Evolutionary conservation across 1,140 invertebrate species (phyloP).

Genomic region (Limonius californicus): DNA sequence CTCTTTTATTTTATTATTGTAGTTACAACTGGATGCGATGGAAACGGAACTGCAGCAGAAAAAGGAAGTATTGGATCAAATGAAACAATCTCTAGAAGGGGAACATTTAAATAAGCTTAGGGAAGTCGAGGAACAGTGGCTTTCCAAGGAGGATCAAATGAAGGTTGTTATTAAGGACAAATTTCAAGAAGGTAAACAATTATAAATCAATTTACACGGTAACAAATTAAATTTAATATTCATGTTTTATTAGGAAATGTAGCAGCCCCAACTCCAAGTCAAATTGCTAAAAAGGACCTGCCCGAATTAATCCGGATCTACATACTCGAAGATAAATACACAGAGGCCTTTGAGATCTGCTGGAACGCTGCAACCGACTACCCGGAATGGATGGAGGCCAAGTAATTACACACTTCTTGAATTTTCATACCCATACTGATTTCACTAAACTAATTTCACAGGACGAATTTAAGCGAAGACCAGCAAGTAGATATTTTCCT

Average conservation of each 20-base stretch:
- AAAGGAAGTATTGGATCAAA: constrained; percentile 22
- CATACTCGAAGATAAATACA: constrained; percentile 12
- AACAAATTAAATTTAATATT: too few relatives aligned
- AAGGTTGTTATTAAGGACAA: constrained; percentile 28
- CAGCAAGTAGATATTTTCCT: constrained; percentile 29
- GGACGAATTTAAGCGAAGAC: constrained; percentile 19
- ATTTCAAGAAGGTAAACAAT: constrained; percentile 22
- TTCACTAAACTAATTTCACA: too few relatives aligned
- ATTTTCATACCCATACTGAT: too few relatives aligned
- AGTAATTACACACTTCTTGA: too few relatives aligned
- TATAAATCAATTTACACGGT: too few relatives aligned
- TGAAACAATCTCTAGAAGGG: constrained; percentile 29
- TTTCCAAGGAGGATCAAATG: constrained; percentile 24
- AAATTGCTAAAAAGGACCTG: background rate
- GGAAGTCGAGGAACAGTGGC: constrained; percentile 35
- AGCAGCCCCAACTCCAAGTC: background rate
- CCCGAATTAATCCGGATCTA: constrained; percentile 15
- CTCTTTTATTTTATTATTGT: constrained; percentile 14
- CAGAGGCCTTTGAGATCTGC: constrained; percentile 30
- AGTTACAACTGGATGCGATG: constrained; percentile 36
- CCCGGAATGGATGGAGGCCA: constrained; percentile 22
- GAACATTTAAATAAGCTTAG: constrained; percentile 23
- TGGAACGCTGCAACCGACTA: constrained; percentile 5
- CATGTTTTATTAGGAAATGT: background rate
- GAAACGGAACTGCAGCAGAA: constrained; percentile 28